phyloP scores from a whole-genome alignment of 2,888 invertebrate species.

The Cheiracanthium punctorium region DNA sequence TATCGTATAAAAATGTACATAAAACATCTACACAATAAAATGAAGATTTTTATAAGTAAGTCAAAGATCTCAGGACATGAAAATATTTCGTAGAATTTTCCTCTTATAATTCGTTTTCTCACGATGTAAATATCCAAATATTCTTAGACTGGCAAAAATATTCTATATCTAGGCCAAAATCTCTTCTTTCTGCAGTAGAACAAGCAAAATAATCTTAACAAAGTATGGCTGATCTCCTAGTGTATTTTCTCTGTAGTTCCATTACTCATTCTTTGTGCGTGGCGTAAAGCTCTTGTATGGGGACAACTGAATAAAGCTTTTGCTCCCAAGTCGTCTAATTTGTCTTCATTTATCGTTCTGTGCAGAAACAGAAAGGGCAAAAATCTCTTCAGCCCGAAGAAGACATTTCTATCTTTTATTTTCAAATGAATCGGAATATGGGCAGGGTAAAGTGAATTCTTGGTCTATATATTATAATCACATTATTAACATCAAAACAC shows the following conservation, averaged over 20 bases:
- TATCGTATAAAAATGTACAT: too few species aligned
- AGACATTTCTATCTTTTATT: background rate
- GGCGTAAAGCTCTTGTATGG: constrained; percentile 23
- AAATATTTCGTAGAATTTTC: background rate
- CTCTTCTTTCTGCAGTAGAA: background rate
- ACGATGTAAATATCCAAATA: background rate
- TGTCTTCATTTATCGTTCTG: constrained; percentile 49
- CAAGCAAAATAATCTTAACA: constrained; percentile 22
- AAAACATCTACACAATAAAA: too few species aligned
- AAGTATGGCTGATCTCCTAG: constrained; percentile 21
- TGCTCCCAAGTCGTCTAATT: constrained; percentile 33
- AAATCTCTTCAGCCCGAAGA: background rate
- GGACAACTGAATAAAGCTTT: constrained; percentile 24
- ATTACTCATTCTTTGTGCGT: constrained; percentile 40
- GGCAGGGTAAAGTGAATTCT: background rate
- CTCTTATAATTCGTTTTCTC: background rate
- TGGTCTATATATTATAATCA: background rate
- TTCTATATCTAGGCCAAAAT: background rate
- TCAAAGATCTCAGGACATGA: too few species aligned
- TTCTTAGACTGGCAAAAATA: background rate
- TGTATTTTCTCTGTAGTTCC: constrained; percentile 14
- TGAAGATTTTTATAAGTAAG: too few species aligned
- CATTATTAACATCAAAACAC: too few species aligned
- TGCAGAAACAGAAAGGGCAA: background rate
- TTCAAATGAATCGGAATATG: background rate